A percentile compares a stretch with the other conserved stretches of the same genome.
These are phyloP conservation scores for Pyrochroa serraticornis DNA, from an alignment of 2,888 invertebrate species.

Conservation along the genomic window DNA sequence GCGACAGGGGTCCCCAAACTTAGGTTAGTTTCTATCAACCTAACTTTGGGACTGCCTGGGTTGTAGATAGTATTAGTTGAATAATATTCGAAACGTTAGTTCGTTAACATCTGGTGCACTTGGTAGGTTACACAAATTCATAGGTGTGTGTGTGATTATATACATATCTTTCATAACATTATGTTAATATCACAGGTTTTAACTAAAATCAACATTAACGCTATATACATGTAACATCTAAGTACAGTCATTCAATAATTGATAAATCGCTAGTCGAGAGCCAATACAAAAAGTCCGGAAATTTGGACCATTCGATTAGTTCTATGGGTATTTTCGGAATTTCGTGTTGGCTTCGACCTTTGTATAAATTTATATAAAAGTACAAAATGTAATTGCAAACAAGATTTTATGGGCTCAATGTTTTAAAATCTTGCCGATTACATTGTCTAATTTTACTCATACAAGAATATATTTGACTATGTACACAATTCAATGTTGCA, in stretches of 20 bases:
- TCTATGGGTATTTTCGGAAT: too few species aligned
- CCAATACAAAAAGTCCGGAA: constrained; percentile 6
- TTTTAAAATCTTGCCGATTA: constrained; percentile 45
- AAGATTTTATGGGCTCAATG: constrained; percentile 52
- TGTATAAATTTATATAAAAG: constrained; percentile 22
- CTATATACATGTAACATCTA: constrained; percentile 30
- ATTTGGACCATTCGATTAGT: too few species aligned
- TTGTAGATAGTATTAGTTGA: background rate
- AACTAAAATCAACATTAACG: constrained; percentile 36
- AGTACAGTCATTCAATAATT: constrained; percentile 21
- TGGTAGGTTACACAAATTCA: constrained; percentile 18
- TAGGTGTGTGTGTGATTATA: constrained; percentile 25
- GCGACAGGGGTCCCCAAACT: constrained; percentile 13
- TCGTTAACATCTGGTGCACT: constrained; percentile 17
- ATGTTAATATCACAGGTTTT: constrained; percentile 47
- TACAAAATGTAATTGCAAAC: constrained; percentile 32
- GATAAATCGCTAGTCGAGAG: constrained; percentile 16
- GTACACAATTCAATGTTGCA: constrained; percentile 19
- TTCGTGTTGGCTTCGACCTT: constrained; percentile 9
- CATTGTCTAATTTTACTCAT: constrained; percentile 20
- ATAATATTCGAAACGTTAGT: constrained; percentile 1
- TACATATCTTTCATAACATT: constrained; percentile 27
- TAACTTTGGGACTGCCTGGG: constrained; percentile 1
- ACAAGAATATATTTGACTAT: constrained; percentile 24
- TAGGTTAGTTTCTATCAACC: constrained; percentile 5